These are phyloP conservation scores for Serripes groenlandicus DNA, from an alignment of 2,888 invertebrate species.

Conservation along the genomic window DNA sequence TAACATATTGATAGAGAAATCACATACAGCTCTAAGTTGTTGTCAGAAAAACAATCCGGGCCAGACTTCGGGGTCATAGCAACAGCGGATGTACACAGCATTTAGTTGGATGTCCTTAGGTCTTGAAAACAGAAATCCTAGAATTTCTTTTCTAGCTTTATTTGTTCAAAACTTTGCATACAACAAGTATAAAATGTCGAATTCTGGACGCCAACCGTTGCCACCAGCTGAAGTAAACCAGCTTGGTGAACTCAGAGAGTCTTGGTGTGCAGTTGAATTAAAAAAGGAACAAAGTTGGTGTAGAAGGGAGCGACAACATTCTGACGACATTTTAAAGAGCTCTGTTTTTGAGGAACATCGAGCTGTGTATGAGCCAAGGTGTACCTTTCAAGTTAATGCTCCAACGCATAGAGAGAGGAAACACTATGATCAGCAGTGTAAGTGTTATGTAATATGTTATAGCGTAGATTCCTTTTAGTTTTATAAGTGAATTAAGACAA, in stretches of 20 bases:
- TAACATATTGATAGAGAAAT: too few species aligned
- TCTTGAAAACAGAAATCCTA: too few species aligned
- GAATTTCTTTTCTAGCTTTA: too few species aligned
- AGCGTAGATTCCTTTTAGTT: too few species aligned
- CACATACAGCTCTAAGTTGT: too few species aligned
- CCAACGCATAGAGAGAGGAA: slow-evolving; percentile 78
- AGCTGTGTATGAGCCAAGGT: slow-evolving; percentile 73
- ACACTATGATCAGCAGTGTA: slow-evolving; percentile 77
- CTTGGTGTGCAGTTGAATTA: slow-evolving; percentile 84
- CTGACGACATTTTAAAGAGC: slow-evolving; percentile 71
- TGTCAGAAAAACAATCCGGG: too few species aligned
- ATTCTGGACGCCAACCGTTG: slow-evolving; percentile 42
- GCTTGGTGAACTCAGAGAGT: slow-evolving; percentile 78
- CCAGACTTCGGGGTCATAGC: slow-evolving; percentile 43
- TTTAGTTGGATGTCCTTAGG: slow-evolving; percentile 53
- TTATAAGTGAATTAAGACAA: neutral
- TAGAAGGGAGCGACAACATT: slow-evolving; percentile 77
- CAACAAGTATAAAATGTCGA: slow-evolving; percentile 41
- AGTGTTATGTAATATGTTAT: too few species aligned
- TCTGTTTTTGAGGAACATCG: slow-evolving; percentile 71
- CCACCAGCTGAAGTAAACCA: slow-evolving; percentile 69
- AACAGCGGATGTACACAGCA: slow-evolving; percentile 67
- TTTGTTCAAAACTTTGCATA: too few species aligned
- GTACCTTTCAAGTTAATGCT: slow-evolving; percentile 74
- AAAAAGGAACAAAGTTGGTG: slow-evolving; percentile 83